Conservation (phyloP, 2,797 vertebrate genomes). For the Hydrolagus colliei region DNA sequence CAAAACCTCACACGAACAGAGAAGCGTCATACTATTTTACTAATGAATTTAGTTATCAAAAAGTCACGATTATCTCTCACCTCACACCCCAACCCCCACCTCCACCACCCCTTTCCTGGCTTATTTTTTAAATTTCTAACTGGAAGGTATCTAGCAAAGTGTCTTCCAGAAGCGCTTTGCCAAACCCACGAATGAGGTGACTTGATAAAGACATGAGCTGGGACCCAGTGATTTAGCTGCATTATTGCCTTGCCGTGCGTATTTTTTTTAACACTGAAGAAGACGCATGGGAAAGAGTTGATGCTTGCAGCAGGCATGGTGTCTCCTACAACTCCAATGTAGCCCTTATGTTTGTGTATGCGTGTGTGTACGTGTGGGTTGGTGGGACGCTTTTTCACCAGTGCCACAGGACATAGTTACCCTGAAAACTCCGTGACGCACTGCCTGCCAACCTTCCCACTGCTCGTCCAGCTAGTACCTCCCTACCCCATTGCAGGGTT, state of each 20-base stretch:
- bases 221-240: background rate
- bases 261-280: constrained; percentile 4
- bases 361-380: background rate
- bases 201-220: background rate
- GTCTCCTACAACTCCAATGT: background rate
- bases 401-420: background rate
- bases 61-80: background rate
- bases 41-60: constrained; percentile 11
- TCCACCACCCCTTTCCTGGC: too few species aligned
- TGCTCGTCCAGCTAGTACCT: too few species aligned
- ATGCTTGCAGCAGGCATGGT: background rate
- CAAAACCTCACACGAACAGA: constrained; percentile 11
- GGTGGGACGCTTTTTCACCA: background rate
- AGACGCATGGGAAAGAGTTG: background rate
- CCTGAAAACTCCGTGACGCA: constrained; percentile 9
- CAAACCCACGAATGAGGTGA: background rate
- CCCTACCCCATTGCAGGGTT: too few species aligned
- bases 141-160: background rate
- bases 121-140: background rate
- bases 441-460: background rate
- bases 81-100: too few species aligned
- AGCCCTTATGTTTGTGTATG: background rate
- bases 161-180: constrained; percentile 4
- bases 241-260: background rate
- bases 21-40: constrained; percentile 9